These are phyloP conservation scores for Latrodectus elegans DNA, from an alignment of 2,888 invertebrate species.

Conservation along the genomic window DNA sequence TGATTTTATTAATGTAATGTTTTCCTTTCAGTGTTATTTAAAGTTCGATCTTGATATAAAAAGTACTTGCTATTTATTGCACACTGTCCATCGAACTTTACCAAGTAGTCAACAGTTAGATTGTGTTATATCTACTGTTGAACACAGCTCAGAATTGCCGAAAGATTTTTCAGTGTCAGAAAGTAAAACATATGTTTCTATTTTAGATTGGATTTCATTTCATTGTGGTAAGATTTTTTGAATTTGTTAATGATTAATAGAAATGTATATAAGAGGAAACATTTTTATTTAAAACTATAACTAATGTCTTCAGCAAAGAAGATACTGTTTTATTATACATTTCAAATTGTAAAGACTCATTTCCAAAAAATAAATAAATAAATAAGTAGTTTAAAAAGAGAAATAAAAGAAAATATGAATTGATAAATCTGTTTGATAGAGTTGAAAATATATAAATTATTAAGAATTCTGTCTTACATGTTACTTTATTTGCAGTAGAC, in stretches of 20 bases:
- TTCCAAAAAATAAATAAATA: too few species aligned
- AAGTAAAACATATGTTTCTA: conserved; percentile 77
- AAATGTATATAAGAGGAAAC: too few species aligned
- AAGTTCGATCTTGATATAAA: conserved; percentile 31
- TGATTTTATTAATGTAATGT: not conserved
- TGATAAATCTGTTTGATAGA: too few species aligned
- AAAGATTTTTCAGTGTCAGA: conserved; percentile 17
- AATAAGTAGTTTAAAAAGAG: too few species aligned
- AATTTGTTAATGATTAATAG: not conserved
- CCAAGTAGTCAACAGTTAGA: conserved; percentile 63
- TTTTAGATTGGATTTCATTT: conserved; percentile 80
- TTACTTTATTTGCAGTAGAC: too few species aligned
- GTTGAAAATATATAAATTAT: too few species aligned
- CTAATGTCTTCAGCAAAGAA: too few species aligned
- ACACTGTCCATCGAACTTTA: conserved; percentile 45
- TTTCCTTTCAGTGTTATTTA: conserved; percentile 49
- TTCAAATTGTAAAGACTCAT: too few species aligned
- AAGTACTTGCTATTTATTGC: conserved; percentile 38
- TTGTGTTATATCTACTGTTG: conserved; percentile 48
- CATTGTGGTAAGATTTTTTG: conserved; percentile 72
- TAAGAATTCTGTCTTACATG: too few species aligned
- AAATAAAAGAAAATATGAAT: too few species aligned
- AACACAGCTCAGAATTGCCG: conserved; percentile 39
- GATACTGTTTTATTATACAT: too few species aligned
- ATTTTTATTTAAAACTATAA: too few species aligned